These are phyloP conservation scores for Paradoxurus hermaphroditus DNA, from an alignment of 2,113 vertebrate genomes.

Conservation along the genomic window DNA sequence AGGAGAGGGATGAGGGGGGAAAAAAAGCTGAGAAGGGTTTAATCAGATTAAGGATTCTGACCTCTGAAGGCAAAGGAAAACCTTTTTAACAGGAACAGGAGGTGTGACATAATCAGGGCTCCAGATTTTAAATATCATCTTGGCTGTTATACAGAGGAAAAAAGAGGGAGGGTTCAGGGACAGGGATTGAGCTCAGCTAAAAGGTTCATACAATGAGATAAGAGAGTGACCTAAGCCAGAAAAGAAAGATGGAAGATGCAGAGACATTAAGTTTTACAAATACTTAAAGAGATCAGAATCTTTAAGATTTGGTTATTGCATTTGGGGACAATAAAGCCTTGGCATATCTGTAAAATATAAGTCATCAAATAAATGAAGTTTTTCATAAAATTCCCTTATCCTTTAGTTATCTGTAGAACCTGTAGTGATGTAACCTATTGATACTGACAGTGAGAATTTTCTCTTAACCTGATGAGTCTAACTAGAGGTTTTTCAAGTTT, in stretches of 20 bases:
- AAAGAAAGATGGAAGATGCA: background rate
- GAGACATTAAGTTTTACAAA: background rate
- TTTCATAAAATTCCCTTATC: background rate
- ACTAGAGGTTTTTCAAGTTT: background rate
- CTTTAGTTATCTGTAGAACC: background rate
- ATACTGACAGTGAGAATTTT: background rate
- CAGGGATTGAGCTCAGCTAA: background rate
- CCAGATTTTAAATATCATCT: background rate
- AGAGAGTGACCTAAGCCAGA: background rate
- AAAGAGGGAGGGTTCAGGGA: background rate
- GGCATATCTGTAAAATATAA: background rate
- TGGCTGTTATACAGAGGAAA: background rate
- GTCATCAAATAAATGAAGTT: background rate
- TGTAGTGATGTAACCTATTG: background rate
- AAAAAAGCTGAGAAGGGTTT: background rate
- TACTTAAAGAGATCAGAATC: background rate
- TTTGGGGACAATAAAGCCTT: background rate
- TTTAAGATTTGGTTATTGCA: constrained; percentile 1
- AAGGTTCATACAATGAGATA: background rate
- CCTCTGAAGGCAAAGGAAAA: background rate
- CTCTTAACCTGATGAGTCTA: background rate
- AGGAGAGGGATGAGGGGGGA: background rate
- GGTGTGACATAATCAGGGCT: background rate
- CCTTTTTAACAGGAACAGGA: constrained; percentile 5
- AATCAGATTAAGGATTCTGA: background rate